These are phyloP conservation scores for Ennomos erosarius DNA, from an alignment of 2,888 invertebrate genomes.

Conservation along the genomic window DNA sequence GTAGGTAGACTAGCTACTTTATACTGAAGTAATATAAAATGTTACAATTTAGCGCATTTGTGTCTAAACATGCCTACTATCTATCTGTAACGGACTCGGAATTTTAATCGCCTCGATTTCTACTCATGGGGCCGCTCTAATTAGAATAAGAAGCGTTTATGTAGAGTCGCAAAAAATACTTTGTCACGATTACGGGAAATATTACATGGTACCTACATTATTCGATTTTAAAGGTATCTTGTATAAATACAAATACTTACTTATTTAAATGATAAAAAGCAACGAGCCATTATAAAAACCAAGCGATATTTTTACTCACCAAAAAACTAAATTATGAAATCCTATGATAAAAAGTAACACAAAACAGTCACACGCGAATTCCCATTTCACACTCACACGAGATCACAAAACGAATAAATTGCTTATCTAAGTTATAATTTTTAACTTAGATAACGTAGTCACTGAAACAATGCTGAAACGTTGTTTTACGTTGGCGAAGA, in stretches of 20 bases:
- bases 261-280: background rate
- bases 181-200: no score
- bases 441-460: constrained; percentile 8
- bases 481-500: background rate
- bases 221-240: no score
- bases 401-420: constrained; percentile 30
- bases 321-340: constrained; percentile 35
- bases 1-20: no score
- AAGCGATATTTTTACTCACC: constrained; percentile 39
- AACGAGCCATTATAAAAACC: background rate
- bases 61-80: no score
- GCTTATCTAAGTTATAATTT: constrained; percentile 1
- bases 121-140: no score
- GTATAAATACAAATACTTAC: background rate
- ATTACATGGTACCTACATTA: no score
- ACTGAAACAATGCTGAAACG: background rate
- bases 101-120: no score
- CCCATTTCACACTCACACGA: constrained; percentile 48
- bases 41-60: no score
- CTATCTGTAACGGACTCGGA: no score
- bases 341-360: constrained; percentile 35
- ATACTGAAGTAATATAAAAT: no score
- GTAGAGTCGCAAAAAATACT: no score
- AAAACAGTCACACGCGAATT: constrained; percentile 26
- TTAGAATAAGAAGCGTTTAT: no score